Conservation (phyloP, 2,888 invertebrate genomes). For the Macroteleia sp. region DNA sequence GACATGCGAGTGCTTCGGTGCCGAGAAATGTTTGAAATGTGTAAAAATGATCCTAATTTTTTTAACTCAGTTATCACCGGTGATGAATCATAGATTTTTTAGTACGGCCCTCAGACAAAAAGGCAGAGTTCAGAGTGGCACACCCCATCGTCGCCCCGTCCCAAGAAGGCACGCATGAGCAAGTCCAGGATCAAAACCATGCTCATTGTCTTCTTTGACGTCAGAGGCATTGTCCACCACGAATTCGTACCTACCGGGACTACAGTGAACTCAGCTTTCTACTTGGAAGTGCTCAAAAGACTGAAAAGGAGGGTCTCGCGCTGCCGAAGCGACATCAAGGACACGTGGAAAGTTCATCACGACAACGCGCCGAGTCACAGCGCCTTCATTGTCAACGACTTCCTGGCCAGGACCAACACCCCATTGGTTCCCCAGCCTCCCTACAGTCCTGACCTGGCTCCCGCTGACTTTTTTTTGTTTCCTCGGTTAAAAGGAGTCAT, state of each 20-base stretch:
- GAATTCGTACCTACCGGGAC: background rate
- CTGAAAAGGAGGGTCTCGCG: background rate
- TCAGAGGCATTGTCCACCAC: background rate
- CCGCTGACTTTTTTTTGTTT: slow-evolving; percentile 67
- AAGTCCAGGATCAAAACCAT: slow-evolving; percentile 60
- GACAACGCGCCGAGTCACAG: background rate
- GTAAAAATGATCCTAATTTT: slow-evolving; percentile 20
- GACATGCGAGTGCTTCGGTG: too few species aligned
- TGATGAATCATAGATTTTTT: slow-evolving; percentile 57
- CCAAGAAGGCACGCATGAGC: slow-evolving; percentile 58
- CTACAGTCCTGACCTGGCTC: slow-evolving; percentile 70
- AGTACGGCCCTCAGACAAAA: slow-evolving; percentile 58
- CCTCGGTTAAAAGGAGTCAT: slow-evolving; percentile 56
- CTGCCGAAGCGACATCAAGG: background rate
- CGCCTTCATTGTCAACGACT: background rate
- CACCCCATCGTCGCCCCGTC: slow-evolving; percentile 19
- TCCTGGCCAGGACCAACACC: background rate
- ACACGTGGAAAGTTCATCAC: background rate
- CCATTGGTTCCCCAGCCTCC: slow-evolving; percentile 58
- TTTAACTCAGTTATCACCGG: slow-evolving; percentile 42
- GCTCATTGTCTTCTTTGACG: slow-evolving; percentile 62
- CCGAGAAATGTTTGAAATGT: too few species aligned
- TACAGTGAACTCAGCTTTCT: background rate
- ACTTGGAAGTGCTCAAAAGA: background rate
- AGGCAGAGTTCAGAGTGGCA: slow-evolving; percentile 55